Evolutionary conservation across 92 coral and sea anemone genomes (phyloP).

Genomic region (Bergia sp.): DNA sequence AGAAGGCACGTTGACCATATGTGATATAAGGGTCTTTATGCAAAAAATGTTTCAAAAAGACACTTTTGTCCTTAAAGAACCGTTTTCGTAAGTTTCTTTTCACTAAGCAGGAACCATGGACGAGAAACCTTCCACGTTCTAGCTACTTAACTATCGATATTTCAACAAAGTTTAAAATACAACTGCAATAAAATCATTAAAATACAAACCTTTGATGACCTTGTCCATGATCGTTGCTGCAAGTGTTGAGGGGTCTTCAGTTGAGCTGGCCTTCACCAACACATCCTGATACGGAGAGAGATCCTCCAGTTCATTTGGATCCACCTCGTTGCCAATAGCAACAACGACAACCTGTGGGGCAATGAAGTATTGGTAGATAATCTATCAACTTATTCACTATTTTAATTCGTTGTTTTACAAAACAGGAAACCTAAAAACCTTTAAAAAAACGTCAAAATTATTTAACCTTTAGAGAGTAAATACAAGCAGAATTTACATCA

Average conservation of each 20-base stretch:
- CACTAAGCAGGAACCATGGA: too few species aligned
- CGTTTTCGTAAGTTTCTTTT: too few species aligned
- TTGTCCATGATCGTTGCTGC: conserved; percentile 24
- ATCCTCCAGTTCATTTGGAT: conserved; percentile 37
- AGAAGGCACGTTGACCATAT: too few species aligned
- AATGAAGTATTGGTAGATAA: neutral
- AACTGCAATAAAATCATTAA: neutral
- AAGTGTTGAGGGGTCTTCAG: conserved; percentile 29
- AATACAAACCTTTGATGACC: conserved; percentile 28
- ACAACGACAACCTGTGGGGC: conserved; percentile 61
- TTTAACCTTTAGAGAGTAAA: too few species aligned
- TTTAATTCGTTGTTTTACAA: too few species aligned
- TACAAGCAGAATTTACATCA: too few species aligned
- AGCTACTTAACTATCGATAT: neutral
- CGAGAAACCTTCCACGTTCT: too few species aligned
- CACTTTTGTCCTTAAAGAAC: too few species aligned
- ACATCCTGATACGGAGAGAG: conserved; percentile 38
- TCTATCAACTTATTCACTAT: neutral
- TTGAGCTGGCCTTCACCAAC: conserved; percentile 13
- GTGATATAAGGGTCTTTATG: too few species aligned
- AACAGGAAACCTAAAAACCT: too few species aligned
- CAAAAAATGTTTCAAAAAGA: too few species aligned
- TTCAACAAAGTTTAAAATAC: neutral
- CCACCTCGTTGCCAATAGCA: conserved; percentile 75
- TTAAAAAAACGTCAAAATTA: too few species aligned